phyloP scores from a whole-genome alignment of 2,797 vertebrate genomes.

The Smutsia temminckii region DNA sequence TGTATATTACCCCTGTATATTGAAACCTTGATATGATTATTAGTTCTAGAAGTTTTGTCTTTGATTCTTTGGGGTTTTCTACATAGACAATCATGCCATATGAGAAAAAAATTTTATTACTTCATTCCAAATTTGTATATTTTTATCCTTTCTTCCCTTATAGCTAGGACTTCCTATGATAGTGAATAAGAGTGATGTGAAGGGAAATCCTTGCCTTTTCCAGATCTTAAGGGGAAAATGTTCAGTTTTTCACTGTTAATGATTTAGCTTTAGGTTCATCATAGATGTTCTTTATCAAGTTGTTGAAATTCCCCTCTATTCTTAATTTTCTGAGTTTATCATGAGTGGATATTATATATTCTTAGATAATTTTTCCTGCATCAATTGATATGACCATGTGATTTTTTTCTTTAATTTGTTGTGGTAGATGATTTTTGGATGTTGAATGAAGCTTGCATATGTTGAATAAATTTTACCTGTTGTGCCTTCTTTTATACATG shows the following conservation, averaged over 20 bases:
- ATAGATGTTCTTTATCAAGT: neutral
- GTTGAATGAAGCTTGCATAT: neutral
- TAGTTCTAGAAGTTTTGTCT: neutral
- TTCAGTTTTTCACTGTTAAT: neutral
- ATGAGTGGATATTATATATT: neutral
- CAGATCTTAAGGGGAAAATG: neutral
- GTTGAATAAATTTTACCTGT: neutral
- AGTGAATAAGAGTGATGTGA: neutral
- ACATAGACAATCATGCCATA: neutral
- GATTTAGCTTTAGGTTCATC: neutral
- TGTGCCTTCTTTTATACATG: neutral
- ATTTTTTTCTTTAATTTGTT: neutral
- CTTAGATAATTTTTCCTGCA: neutral
- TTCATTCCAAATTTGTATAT: neutral
- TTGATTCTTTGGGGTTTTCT: neutral
- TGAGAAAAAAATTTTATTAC: neutral
- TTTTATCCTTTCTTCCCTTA: neutral
- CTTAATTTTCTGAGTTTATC: neutral
- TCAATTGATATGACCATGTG: neutral
- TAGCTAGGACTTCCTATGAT: neutral
- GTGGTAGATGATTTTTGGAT: neutral
- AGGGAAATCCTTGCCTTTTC: neutral
- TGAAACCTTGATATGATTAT: neutral
- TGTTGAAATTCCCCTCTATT: neutral
- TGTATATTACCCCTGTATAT: neutral